phyloP scores from a whole-genome alignment of 2,888 invertebrate species.

The Drosophila borealis region DNA sequence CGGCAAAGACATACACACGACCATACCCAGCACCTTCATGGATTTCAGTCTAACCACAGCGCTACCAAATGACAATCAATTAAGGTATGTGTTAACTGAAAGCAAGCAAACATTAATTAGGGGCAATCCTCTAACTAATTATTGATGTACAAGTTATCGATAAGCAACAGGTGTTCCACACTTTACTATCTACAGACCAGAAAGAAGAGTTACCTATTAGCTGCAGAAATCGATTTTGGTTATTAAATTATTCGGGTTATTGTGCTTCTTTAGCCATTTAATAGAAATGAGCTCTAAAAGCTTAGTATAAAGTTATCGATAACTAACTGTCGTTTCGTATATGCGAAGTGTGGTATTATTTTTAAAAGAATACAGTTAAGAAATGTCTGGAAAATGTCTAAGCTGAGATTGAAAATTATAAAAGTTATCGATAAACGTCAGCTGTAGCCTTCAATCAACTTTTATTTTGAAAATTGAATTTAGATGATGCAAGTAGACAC shows the following conservation, averaged over 20 bases:
- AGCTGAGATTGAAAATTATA: too few species aligned
- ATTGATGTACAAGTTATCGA: neutral
- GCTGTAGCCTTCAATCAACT: too few species aligned
- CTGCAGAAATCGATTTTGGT: too few species aligned
- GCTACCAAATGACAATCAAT: constrained; percentile 85
- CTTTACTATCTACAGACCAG: neutral
- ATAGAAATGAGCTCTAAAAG: neutral
- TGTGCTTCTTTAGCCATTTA: neutral
- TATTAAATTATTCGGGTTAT: too few species aligned
- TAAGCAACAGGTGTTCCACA: neutral
- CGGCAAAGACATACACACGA: constrained; percentile 81
- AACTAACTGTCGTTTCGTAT: neutral
- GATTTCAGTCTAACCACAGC: constrained; percentile 83
- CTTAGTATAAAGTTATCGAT: neutral
- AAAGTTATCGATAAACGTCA: too few species aligned
- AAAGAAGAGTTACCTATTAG: too few species aligned
- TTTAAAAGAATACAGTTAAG: too few species aligned
- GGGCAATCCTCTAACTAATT: neutral
- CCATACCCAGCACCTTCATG: constrained; percentile 82
- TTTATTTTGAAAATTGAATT: too few species aligned
- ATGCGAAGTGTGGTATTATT: too few species aligned
- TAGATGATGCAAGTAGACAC: too few species aligned
- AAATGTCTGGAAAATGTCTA: too few species aligned
- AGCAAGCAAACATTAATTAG: neutral
- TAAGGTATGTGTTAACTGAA: constrained; percentile 73